A percentile compares a stretch with the other conserved stretches of the same genome.
Evolutionary conservation across 2,888 invertebrate genomes (phyloP).

Genomic region (Rotaria macrura): DNA sequence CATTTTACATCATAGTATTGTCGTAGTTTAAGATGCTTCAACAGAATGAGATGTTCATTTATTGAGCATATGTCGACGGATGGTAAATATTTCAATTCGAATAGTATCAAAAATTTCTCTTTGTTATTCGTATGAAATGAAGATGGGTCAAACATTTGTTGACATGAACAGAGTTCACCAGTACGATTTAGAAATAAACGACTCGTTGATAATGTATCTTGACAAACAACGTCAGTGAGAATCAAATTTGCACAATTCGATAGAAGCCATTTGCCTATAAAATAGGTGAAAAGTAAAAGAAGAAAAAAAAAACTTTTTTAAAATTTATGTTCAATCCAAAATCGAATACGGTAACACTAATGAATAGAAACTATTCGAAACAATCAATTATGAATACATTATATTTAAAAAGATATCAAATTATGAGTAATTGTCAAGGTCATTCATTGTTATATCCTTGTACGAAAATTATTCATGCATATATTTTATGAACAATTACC

Average conservation of each 20-base stretch:
- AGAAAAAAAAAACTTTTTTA: background rate
- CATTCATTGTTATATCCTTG: background rate
- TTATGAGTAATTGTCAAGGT: too few species aligned
- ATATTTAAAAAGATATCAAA: too few species aligned
- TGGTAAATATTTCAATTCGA: slow-evolving; percentile 26
- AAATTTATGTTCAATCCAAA: too few species aligned
- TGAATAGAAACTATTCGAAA: too few species aligned
- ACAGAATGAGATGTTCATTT: slow-evolving; percentile 19
- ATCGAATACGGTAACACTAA: background rate
- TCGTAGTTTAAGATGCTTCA: slow-evolving; percentile 26
- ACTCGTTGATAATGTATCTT: slow-evolving; percentile 18
- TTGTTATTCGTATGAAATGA: background rate
- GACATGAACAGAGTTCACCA: slow-evolving; percentile 29
- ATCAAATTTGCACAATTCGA: slow-evolving; percentile 24
- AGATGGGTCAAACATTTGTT: slow-evolving; percentile 31
- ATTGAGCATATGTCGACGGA: slow-evolving; percentile 3
- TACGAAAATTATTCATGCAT: background rate
- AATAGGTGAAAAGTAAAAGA: background rate
- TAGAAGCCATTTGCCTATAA: slow-evolving; percentile 29
- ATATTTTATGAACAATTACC: background rate
- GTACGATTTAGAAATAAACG: slow-evolving; percentile 27
- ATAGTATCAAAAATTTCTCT: slow-evolving; percentile 27
- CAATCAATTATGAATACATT: too few species aligned
- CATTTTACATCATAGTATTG: slow-evolving; percentile 25
- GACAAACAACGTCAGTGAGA: background rate